These are phyloP conservation scores for Macrobrachium nipponense DNA, from an alignment of 1,140 invertebrate species.

Conservation along the genomic window DNA sequence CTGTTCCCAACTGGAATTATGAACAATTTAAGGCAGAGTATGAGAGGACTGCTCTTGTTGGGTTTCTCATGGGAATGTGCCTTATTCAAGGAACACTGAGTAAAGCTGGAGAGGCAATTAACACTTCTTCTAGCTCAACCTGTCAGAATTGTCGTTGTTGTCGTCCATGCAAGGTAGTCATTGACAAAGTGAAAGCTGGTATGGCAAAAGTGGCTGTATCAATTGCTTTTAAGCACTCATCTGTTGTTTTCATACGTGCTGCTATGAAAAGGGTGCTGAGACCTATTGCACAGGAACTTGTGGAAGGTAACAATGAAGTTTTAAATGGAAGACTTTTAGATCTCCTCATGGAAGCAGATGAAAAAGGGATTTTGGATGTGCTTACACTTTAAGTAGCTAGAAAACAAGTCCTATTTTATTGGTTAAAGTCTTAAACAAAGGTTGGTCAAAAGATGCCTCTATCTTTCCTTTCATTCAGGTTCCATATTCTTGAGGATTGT, in stretches of 20 bases:
- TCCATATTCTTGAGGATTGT: too few relatives aligned
- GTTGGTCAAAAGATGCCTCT: too few relatives aligned
- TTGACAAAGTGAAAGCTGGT: constrained; percentile 36
- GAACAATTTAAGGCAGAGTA: constrained; percentile 62
- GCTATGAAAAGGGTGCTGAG: constrained; percentile 52
- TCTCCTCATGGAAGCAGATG: constrained; percentile 57
- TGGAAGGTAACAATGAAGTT: constrained; percentile 55
- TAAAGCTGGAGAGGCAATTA: constrained; percentile 63
- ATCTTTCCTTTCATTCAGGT: too few relatives aligned
- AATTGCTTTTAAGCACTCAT: constrained; percentile 50
- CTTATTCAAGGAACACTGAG: constrained; percentile 61
- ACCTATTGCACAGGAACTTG: constrained; percentile 56
- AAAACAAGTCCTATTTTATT: too few relatives aligned
- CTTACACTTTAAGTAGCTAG: constrained; percentile 27
- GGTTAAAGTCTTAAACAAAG: too few relatives aligned
- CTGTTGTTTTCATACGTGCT: constrained; percentile 40
- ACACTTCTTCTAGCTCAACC: constrained; percentile 26
- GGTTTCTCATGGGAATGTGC: constrained; percentile 62
- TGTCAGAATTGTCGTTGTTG: constrained; percentile 22
- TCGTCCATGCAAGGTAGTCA: constrained; percentile 28
- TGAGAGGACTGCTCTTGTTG: constrained; percentile 56
- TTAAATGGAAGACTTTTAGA: constrained; percentile 59
- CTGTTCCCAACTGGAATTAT: constrained; percentile 58
- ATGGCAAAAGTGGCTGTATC: constrained; percentile 54
- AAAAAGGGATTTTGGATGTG: constrained; percentile 54